phyloP scores from a whole-genome alignment of 2,888 invertebrate species.

The Corbicula japonica region DNA sequence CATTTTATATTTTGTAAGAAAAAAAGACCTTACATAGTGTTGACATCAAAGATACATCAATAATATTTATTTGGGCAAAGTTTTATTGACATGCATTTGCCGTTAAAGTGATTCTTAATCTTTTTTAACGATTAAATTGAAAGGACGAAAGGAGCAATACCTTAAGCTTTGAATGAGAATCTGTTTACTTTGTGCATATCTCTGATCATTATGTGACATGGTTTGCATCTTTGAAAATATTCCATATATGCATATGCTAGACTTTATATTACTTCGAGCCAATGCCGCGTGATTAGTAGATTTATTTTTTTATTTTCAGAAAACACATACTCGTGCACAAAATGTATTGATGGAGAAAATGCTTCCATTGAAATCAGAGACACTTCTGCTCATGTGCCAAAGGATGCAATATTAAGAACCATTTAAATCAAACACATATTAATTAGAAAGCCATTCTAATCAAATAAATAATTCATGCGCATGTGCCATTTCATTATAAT shows the following conservation, averaged over 20 bases:
- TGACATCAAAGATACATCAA: too few species aligned
- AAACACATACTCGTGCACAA: conserved; percentile 91
- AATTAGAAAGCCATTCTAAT: too few species aligned
- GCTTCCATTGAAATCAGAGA: conserved; percentile 93
- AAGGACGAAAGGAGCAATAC: too few species aligned
- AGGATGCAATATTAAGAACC: neutral
- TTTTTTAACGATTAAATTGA: too few species aligned
- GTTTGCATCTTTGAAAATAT: neutral
- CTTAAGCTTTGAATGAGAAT: too few species aligned
- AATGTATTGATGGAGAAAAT: conserved; percentile 92
- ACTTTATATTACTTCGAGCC: neutral
- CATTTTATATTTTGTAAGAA: too few species aligned
- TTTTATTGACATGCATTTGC: too few species aligned
- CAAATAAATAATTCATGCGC: too few species aligned
- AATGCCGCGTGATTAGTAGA: neutral
- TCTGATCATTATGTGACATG: neutral
- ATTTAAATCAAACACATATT: neutral
- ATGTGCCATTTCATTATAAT: too few species aligned
- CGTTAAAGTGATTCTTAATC: too few species aligned
- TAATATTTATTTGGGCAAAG: too few species aligned
- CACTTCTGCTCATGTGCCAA: conserved; percentile 91
- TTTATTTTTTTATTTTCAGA: conserved; percentile 70
- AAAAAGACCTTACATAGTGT: too few species aligned
- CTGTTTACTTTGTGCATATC: neutral
- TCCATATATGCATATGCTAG: neutral